Evolutionary conservation across 2,113 vertebrate genomes (phyloP).

Genomic region (Neodon shergylaensis): DNA sequence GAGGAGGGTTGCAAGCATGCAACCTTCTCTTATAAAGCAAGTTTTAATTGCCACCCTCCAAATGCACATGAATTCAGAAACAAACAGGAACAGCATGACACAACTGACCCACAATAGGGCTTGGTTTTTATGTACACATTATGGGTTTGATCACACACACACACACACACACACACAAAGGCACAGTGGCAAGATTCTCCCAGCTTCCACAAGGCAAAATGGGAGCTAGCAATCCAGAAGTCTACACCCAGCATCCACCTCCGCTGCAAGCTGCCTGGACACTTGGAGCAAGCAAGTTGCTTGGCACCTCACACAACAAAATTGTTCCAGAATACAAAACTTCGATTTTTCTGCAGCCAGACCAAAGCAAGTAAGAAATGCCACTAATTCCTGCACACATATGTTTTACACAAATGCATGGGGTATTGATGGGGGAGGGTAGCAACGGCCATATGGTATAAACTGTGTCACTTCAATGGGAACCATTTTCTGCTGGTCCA

Average conservation of each 20-base stretch:
- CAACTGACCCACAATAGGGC: neutral
- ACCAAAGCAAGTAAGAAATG: conserved; percentile 25
- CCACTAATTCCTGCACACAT: conserved; percentile 48
- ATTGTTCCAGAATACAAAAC: neutral
- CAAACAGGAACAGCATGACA: neutral
- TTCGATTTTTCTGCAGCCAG: conserved; percentile 36
- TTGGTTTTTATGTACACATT: conserved; percentile 28
- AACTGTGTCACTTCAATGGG: neutral
- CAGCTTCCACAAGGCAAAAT: neutral
- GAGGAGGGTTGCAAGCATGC: no score
- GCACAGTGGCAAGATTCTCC: neutral
- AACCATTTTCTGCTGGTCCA: neutral
- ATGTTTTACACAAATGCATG: conserved; percentile 18
- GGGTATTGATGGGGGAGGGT: neutral
- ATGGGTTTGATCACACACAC: neutral
- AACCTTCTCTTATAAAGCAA: neutral
- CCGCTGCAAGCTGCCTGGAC: neutral
- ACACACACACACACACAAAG: neutral
- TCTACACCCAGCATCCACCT: neutral
- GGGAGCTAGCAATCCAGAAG: neutral
- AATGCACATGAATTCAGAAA: neutral
- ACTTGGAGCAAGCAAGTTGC: neutral
- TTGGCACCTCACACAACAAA: conserved; percentile 4
- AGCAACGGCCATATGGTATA: neutral
- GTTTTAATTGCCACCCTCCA: neutral